Evolutionary conservation across 2,113 vertebrate species (phyloP).

Genomic region (Percopsis transmontana): DNA sequence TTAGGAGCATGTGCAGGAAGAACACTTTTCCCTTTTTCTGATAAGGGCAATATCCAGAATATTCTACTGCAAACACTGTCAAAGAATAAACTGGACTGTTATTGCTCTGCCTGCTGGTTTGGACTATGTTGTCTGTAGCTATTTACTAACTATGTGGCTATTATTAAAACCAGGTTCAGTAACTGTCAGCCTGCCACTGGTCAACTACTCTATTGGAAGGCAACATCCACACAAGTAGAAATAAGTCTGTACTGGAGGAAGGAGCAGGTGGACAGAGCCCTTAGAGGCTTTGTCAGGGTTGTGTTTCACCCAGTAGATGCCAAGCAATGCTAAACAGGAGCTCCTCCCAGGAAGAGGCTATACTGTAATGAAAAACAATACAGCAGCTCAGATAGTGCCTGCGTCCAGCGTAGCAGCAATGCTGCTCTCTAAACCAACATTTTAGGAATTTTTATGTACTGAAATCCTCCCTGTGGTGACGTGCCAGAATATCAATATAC

Average conservation of each 20-base stretch:
- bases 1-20: too few species aligned
- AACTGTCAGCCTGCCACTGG: background rate
- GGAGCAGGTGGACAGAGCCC: background rate
- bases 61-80: too few species aligned
- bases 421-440: background rate
- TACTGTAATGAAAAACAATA: background rate
- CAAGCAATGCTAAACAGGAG: background rate
- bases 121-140: too few species aligned
- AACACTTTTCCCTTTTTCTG: too few species aligned
- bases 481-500: background rate
- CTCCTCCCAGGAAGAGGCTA: background rate
- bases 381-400: background rate
- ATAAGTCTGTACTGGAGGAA: background rate
- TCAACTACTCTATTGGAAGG: background rate
- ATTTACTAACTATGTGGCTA: too few species aligned
- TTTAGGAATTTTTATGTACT: background rate
- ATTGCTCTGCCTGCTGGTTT: too few species aligned
- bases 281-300: background rate
- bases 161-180: too few species aligned
- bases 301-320: background rate
- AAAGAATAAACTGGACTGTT: too few species aligned
- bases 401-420: background rate
- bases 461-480: background rate
- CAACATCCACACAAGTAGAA: slow-evolving; percentile 26
- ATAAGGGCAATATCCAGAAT: too few species aligned